Conservation (phyloP, 2,797 vertebrate species). For the Darevskia nairensis region DNA sequence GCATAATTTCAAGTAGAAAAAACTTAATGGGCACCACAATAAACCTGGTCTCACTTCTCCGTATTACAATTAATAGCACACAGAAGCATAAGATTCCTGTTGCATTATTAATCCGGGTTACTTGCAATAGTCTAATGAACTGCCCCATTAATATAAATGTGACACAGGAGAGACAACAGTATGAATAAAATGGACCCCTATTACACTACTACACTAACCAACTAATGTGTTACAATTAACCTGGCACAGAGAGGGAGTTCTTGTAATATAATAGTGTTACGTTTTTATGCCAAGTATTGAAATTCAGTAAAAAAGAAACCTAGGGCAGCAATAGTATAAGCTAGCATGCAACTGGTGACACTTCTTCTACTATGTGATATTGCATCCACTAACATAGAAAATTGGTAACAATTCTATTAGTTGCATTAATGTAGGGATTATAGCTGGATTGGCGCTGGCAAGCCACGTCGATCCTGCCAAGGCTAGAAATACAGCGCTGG, state of each 20-base stretch:
- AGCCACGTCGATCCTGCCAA: too few species aligned
- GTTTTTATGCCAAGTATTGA: neutral
- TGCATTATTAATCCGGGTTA: neutral
- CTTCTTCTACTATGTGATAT: neutral
- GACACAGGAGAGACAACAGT: neutral
- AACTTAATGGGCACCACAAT: neutral
- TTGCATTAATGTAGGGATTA: neutral
- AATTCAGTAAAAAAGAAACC: neutral
- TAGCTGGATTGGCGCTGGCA: too few species aligned
- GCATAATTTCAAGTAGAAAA: neutral
- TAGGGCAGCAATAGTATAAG: neutral
- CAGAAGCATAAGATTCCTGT: constrained; percentile 21
- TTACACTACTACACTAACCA: neutral
- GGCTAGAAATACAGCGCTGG: too few species aligned
- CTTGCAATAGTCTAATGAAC: neutral
- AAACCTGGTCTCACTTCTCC: neutral
- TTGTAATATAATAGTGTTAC: neutral
- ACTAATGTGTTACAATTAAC: constrained; percentile 3
- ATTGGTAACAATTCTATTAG: neutral
- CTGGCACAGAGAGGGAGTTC: neutral
- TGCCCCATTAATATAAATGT: neutral
- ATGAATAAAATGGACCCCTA: neutral
- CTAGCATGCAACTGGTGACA: neutral
- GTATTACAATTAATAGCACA: constrained; percentile 21
- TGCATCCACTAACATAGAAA: neutral